Percentiles rank a stretch among this genome's conserved stretches.
These are phyloP conservation scores for Hydractinia symbiolongicarpus DNA, from an alignment of 30 jellyfish, hydroid and myxozoan species.

Conservation along the genomic window DNA sequence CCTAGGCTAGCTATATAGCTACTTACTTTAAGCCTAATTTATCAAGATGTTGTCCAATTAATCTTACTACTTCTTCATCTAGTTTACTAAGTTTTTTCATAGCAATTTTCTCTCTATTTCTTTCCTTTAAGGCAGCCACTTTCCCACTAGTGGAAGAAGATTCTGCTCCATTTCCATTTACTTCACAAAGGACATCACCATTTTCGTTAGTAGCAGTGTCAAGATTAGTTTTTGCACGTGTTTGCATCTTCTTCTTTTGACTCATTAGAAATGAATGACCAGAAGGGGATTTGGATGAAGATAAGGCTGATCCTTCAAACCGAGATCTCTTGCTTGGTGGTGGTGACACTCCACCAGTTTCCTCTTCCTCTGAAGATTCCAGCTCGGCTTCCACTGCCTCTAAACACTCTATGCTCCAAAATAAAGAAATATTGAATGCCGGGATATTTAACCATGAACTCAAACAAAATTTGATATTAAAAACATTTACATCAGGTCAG, in stretches of 20 bases:
- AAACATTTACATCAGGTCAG: no score
- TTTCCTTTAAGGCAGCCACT: conserved; percentile 53
- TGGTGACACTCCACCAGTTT: conserved; percentile 91
- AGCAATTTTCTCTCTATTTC: conserved; percentile 20
- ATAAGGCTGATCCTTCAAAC: conserved; percentile 47
- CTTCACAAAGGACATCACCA: conserved; percentile 45
- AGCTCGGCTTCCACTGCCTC: conserved; percentile 97
- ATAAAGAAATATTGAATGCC: conserved; percentile 57
- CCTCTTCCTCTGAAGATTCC: conserved; percentile 87
- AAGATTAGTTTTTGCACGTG: conserved; percentile 16
- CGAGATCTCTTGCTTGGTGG: conserved; percentile 88
- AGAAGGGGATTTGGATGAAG: conserved; percentile 37
- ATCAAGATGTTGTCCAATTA: conserved; percentile 82
- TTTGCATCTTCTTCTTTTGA: conserved; percentile 20
- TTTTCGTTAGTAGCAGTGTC: conserved; percentile 44
- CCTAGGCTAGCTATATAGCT: no score
- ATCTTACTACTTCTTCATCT: conserved; percentile 86
- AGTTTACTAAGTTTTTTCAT: conserved; percentile 52
- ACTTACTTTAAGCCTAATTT: conserved; percentile 72
- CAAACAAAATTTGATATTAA: neutral
- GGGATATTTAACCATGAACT: neutral
- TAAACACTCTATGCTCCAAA: conserved; percentile 85
- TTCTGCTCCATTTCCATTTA: conserved; percentile 37
- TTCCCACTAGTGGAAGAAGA: conserved; percentile 61
- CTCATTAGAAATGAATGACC: conserved; percentile 28